Evolutionary conservation across 2,888 invertebrate genomes (phyloP).

Genomic region (Temnothorax rugatulus): DNA sequence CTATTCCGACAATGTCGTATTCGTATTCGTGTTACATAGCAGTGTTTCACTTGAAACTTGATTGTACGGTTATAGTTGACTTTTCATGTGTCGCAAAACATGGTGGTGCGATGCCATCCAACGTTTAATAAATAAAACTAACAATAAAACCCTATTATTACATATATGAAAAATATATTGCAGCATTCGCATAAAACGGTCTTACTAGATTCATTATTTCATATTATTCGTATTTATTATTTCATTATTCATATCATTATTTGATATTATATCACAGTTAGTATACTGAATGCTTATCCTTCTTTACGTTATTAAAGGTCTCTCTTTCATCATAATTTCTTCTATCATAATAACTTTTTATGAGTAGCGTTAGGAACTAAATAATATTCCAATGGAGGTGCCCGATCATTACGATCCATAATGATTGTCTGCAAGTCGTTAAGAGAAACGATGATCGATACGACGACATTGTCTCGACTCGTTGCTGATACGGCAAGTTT

Average conservation of each 20-base stretch:
- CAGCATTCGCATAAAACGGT: background rate
- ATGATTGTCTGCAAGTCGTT: slow-evolving; percentile 65
- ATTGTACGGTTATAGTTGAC: slow-evolving; percentile 13
- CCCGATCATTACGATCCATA: slow-evolving; percentile 62
- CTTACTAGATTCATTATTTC: background rate
- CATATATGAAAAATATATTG: background rate
- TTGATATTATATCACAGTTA: background rate
- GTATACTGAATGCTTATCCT: background rate
- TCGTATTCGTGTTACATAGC: background rate
- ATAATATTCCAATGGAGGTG: slow-evolving; percentile 38
- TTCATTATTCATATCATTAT: background rate
- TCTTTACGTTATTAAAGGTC: background rate
- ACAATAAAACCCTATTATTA: background rate
- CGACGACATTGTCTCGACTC: slow-evolving; percentile 35
- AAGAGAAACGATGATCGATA: slow-evolving; percentile 66
- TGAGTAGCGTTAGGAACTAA: background rate
- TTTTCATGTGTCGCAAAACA: background rate
- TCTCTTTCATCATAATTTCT: background rate
- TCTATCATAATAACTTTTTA: background rate
- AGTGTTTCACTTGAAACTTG: slow-evolving; percentile 3
- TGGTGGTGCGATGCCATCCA: background rate
- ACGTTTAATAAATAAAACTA: background rate
- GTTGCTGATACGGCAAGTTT: slow-evolving; percentile 38
- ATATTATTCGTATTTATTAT: background rate
- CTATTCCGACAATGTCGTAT: slow-evolving; percentile 37